phyloP scores from a whole-genome alignment of 2,797 vertebrate species.

The Melanotaenia maccullochi region DNA sequence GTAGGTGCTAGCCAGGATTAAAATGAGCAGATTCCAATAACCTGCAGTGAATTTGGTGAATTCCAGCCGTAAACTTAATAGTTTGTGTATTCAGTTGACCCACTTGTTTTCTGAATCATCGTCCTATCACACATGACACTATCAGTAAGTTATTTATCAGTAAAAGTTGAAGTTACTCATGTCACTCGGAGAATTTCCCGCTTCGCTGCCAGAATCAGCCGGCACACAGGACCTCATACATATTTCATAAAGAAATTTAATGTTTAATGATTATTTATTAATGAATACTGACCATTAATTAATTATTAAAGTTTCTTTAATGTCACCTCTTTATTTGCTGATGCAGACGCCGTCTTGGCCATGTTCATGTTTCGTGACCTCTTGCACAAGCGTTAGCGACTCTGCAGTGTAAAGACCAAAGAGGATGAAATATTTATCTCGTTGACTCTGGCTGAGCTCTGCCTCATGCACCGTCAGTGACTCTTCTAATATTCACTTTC shows the following conservation, averaged over 20 bases:
- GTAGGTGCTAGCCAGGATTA: too few species aligned
- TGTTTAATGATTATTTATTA: background rate
- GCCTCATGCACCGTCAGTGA: conserved; percentile 43
- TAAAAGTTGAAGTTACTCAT: too few species aligned
- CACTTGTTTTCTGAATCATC: too few species aligned
- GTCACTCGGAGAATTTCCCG: too few species aligned
- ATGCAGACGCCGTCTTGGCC: conserved; percentile 1
- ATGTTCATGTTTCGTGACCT: conserved; percentile 19
- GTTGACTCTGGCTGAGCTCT: conserved; percentile 23
- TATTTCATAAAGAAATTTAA: background rate
- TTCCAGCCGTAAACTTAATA: background rate
- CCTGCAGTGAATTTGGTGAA: too few species aligned
- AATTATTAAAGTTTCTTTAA: too few species aligned
- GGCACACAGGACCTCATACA: background rate
- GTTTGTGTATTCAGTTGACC: background rate
- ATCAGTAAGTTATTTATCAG: too few species aligned
- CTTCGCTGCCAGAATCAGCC: too few species aligned
- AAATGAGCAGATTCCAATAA: too few species aligned
- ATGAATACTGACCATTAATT: background rate
- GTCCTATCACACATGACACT: too few species aligned
- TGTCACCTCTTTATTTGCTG: background rate
- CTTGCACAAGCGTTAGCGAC: background rate
- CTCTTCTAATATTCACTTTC: conserved; percentile 65
- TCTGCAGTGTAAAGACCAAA: conserved; percentile 26
- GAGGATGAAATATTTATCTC: conserved; percentile 59